Percentiles rank a stretch among this genome's conserved stretches.
Conservation (phyloP, 2,888 invertebrate genomes). For the Neoaliturus tenellus region DNA sequence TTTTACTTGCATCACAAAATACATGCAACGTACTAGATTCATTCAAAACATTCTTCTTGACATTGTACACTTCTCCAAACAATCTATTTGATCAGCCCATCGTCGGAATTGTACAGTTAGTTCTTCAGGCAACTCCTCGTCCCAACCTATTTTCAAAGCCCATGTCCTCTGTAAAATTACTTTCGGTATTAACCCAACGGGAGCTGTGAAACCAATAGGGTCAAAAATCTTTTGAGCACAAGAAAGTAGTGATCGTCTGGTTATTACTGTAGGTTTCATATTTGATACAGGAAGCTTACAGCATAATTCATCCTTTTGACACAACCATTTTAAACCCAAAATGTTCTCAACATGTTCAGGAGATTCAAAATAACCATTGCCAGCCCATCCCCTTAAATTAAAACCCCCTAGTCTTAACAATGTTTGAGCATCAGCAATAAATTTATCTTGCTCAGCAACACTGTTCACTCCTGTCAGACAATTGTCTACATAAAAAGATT, state of each 20-base stretch:
- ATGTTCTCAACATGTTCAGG: too few species aligned
- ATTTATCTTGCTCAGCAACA: neutral
- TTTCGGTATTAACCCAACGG: slow-evolving; percentile 60
- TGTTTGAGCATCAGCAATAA: neutral
- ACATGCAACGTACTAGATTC: slow-evolving; percentile 62
- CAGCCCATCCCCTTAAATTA: slow-evolving; percentile 49
- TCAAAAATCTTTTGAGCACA: slow-evolving; percentile 62
- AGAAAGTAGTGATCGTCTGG: slow-evolving; percentile 45
- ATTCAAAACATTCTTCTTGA: slow-evolving; percentile 48
- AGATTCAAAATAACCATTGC: too few species aligned
- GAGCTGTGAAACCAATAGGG: slow-evolving; percentile 63
- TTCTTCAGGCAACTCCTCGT: slow-evolving; percentile 32
- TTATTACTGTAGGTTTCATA: too few species aligned
- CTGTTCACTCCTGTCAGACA: slow-evolving; percentile 40
- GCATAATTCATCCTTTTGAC: too few species aligned
- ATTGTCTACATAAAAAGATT: slow-evolving; percentile 53
- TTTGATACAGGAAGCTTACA: too few species aligned
- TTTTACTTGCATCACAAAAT: slow-evolving; percentile 66
- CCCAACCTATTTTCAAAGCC: slow-evolving; percentile 50
- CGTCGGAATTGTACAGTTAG: slow-evolving; percentile 21
- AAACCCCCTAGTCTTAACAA: slow-evolving; percentile 1
- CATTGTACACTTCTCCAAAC: neutral
- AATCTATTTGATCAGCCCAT: neutral
- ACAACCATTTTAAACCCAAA: too few species aligned
- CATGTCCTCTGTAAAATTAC: slow-evolving; percentile 62